A percentile compares a stretch with the other conserved stretches of the same genome.
Evolutionary conservation across 2,888 invertebrate genomes (phyloP).

Genomic region (Xestia sexstrigata): DNA sequence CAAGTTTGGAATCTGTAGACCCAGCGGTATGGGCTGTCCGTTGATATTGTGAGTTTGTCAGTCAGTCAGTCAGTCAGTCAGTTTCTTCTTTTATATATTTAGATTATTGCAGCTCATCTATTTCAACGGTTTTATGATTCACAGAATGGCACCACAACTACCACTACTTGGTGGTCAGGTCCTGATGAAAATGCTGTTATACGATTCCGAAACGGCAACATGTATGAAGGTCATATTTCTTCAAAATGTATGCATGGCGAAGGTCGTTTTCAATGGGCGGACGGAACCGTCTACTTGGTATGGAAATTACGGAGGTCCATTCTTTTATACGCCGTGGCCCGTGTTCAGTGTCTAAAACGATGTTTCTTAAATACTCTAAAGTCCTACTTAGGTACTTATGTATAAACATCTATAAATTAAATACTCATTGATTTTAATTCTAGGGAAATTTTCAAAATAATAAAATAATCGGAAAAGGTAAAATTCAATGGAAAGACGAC

Average conservation of each 20-base stretch:
- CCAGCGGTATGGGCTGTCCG: no score
- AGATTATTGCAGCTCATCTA: no score
- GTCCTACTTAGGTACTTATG: neutral
- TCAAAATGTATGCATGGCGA: slow-evolving; percentile 91
- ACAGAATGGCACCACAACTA: slow-evolving; percentile 71
- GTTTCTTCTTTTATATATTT: no score
- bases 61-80: no score
- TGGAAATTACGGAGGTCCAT: slow-evolving; percentile 17
- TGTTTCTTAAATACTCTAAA: neutral
- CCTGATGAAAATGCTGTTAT: slow-evolving; percentile 87
- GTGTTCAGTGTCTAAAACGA: neutral
- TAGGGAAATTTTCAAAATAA: slow-evolving; percentile 91
- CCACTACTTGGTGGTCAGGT: slow-evolving; percentile 77
- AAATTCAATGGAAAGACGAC: slow-evolving; percentile 89
- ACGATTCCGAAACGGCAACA: slow-evolving; percentile 90
- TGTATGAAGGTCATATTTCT: slow-evolving; percentile 89
- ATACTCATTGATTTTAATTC: slow-evolving; percentile 33
- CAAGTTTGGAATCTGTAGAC: no score
- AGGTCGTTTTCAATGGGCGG: slow-evolving; percentile 90
- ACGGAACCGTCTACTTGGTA: slow-evolving; percentile 91
- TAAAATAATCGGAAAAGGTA: slow-evolving; percentile 89
- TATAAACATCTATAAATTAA: neutral
- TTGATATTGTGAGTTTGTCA: no score
- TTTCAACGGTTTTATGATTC: slow-evolving; percentile 2
- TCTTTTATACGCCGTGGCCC: neutral